Evolutionary conservation across 2,888 invertebrate genomes (phyloP).

Genomic region (Toxonevra muliebris): DNA sequence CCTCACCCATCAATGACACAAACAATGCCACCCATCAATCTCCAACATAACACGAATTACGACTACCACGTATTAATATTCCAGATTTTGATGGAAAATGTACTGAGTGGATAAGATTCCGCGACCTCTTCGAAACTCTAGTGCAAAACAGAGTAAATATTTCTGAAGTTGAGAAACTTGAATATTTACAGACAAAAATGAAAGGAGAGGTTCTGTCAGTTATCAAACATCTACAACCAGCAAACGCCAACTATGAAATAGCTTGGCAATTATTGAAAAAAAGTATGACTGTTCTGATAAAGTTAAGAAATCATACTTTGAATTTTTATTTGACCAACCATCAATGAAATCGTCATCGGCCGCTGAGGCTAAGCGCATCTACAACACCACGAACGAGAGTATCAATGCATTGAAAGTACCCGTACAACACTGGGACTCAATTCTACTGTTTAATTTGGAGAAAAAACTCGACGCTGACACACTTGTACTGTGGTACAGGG

Average conservation of each 20-base stretch:
- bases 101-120: slow-evolving; percentile 32
- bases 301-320: slow-evolving; percentile 26
- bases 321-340: slow-evolving; percentile 27
- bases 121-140: slow-evolving; percentile 32
- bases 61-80: slow-evolving; percentile 33
- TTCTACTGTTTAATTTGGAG: slow-evolving; percentile 30
- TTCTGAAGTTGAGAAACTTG: slow-evolving; percentile 32
- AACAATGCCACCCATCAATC: not conserved
- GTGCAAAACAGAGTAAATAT: slow-evolving; percentile 29
- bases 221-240: slow-evolving; percentile 34
- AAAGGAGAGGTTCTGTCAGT: slow-evolving; percentile 32
- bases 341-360: slow-evolving; percentile 24
- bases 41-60: slow-evolving; percentile 18
- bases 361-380: slow-evolving; percentile 15
- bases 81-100: slow-evolving; percentile 32
- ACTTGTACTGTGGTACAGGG: slow-evolving; percentile 27
- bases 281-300: slow-evolving; percentile 34
- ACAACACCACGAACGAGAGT: slow-evolving; percentile 24
- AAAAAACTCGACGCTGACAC: slow-evolving; percentile 35
- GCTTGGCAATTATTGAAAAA: slow-evolving; percentile 33
- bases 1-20: not conserved
- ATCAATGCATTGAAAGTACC: slow-evolving; percentile 28
- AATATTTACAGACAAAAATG: slow-evolving; percentile 34
- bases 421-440: slow-evolving; percentile 22
- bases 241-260: slow-evolving; percentile 31